phyloP scores from a whole-genome alignment of 2,888 invertebrate genomes.

The Hetaerina titia region DNA sequence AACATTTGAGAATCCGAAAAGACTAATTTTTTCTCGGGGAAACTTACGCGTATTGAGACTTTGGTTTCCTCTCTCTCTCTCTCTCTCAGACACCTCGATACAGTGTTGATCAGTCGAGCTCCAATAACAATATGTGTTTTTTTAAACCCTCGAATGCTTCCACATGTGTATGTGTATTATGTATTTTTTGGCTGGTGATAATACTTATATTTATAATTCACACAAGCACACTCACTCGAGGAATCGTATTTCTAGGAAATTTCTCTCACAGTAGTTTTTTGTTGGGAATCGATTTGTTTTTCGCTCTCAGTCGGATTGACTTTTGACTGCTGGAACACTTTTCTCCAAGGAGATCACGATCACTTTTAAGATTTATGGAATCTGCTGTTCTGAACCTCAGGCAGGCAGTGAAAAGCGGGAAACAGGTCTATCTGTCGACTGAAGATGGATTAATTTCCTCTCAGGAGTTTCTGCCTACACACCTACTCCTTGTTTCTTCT shows the following conservation, averaged over 20 bases:
- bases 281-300: not conserved
- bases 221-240: conserved; percentile 60
- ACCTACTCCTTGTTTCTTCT: not conserved
- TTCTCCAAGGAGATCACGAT: not conserved
- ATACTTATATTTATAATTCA: not conserved
- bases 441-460: not conserved
- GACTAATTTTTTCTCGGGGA: not conserved
- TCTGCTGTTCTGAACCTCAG: conserved; percentile 41
- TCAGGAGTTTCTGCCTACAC: not conserved
- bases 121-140: not conserved
- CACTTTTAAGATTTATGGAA: not conserved
- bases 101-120: not conserved
- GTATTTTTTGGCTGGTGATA: conserved; percentile 60
- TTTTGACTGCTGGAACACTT: not conserved
- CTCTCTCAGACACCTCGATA: not conserved
- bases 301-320: not conserved
- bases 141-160: not conserved
- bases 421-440: conserved; percentile 16
- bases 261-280: conserved; percentile 23
- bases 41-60: conserved; percentile 5
- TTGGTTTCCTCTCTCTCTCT: conserved; percentile 8
- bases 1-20: not conserved
- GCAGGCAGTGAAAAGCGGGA: not conserved
- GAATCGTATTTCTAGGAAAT: conserved; percentile 1
- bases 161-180: not conserved